Evolutionary conservation across 1,140 invertebrate genomes (phyloP).

Genomic region (Magallana angulata): DNA sequence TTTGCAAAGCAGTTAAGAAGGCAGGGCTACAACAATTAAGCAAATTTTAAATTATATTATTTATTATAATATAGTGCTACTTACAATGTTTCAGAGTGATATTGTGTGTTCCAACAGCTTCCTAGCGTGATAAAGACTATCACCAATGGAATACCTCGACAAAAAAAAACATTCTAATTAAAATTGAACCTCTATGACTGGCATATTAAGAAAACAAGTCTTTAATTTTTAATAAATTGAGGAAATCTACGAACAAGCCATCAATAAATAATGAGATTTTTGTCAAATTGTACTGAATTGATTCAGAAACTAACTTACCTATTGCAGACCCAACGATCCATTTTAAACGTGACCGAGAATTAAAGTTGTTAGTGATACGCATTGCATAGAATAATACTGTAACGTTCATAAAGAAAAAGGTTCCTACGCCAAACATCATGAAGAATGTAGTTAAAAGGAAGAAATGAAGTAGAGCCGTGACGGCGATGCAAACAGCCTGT

Average conservation of each 20-base stretch:
- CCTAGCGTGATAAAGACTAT: not conserved
- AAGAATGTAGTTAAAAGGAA: not conserved
- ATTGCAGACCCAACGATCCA: not conserved
- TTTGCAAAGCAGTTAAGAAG: no score
- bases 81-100: not conserved
- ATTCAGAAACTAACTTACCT: not conserved
- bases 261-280: not conserved
- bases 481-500: not conserved
- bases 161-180: not conserved
- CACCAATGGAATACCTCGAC: constrained; percentile 1
- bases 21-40: no score
- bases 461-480: not conserved
- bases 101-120: constrained; percentile 5
- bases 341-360: not conserved
- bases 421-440: constrained; percentile 14
- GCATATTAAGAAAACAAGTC: not conserved
- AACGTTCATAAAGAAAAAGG: not conserved
- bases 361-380: not conserved
- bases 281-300: not conserved
- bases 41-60: no score
- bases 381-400: constrained; percentile 17
- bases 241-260: no score
- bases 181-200: not conserved
- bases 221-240: no score
- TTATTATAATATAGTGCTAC: not conserved